phyloP scores from a whole-genome alignment of 2,797 vertebrate genomes.

The Glyptemys insculpta region DNA sequence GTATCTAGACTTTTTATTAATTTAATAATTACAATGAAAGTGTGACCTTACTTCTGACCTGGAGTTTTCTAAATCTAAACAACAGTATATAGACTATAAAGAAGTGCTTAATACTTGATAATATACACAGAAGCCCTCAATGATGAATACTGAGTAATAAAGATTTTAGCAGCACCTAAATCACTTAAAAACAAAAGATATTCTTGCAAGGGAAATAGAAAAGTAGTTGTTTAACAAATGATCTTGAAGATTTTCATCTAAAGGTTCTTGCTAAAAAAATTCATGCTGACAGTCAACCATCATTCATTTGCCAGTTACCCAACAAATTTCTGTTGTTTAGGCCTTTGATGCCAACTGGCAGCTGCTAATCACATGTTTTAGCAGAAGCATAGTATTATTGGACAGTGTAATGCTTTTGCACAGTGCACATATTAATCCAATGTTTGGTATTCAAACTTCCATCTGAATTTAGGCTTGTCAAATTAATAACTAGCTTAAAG shows the following conservation, averaged over 20 bases:
- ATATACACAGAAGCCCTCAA: background rate
- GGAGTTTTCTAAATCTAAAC: background rate
- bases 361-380: background rate
- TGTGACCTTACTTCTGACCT: background rate
- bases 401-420: background rate
- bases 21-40: background rate
- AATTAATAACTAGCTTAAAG: background rate
- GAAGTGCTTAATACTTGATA: background rate
- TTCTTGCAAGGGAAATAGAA: background rate
- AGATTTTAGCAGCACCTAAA: background rate
- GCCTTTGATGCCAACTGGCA: background rate
- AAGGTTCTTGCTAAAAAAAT: background rate
- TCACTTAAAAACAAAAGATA: background rate
- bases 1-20: background rate
- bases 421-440: background rate
- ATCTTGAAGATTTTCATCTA: background rate
- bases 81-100: background rate
- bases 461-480: background rate
- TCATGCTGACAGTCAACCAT: background rate
- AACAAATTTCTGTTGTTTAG: background rate
- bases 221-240: conserved; percentile 8
- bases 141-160: background rate
- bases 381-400: background rate
- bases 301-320: background rate
- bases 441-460: background rate